phyloP scores from a whole-genome alignment of 1,140 invertebrate genomes.

The Drosophila tropicalis region DNA sequence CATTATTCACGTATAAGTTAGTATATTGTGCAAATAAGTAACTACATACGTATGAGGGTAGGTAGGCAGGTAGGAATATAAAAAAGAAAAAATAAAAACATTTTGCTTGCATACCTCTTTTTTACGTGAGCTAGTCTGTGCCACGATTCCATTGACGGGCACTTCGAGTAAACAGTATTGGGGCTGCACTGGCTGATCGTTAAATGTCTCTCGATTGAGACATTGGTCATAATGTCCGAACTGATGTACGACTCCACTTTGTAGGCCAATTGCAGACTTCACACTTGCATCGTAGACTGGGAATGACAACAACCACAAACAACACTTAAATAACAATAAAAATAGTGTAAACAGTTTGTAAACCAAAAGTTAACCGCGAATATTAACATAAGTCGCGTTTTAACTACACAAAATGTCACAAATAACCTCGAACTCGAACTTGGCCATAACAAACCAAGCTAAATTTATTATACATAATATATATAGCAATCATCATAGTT shows the following conservation, averaged over 20 bases:
- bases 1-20: not conserved
- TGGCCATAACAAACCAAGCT: no score
- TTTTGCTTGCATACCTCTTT: conserved; percentile 36
- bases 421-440: no score
- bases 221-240: conserved; percentile 89
- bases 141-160: conserved; percentile 74
- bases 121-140: conserved; percentile 42
- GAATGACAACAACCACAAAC: not conserved
- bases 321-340: no score
- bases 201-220: conserved; percentile 65
- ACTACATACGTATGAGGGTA: no score
- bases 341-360: no score
- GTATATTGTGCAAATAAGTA: conserved; percentile 12
- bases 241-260: conserved; percentile 86
- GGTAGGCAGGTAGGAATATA: no score
- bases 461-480: no score
- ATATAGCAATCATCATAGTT: no score
- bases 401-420: no score
- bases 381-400: no score
- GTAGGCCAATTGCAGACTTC: conserved; percentile 86
- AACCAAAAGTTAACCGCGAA: no score
- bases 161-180: conserved; percentile 87
- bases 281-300: conserved; percentile 88
- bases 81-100: no score
- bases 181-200: conserved; percentile 78